phyloP scores from a whole-genome alignment of 53 echinoderm and acorn worm genomes.

The Astropecten irregularis region DNA sequence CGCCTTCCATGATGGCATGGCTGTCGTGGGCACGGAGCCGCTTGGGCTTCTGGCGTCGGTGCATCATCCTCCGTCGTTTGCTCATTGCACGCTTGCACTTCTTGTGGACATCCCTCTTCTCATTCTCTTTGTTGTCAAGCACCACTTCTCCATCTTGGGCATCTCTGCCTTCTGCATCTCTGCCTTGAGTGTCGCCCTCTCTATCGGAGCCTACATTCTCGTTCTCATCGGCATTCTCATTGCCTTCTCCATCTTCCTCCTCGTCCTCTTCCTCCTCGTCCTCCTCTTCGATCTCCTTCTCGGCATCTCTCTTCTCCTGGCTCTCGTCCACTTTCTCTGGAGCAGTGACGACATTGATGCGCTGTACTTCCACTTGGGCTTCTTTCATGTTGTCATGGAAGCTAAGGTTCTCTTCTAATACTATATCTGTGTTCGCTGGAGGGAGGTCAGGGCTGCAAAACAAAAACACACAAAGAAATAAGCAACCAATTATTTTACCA shows the following conservation, averaged over 20 bases:
- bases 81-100: conserved; percentile 79
- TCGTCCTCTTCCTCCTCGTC: conserved; percentile 73
- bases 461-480: conserved; percentile 10
- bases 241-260: conserved; percentile 58
- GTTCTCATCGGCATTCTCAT: conserved; percentile 43
- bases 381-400: conserved; percentile 69
- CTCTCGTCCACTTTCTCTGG: conserved; percentile 85
- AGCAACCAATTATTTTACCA: too few relatives aligned
- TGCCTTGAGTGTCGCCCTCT: conserved; percentile 18
- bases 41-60: conserved; percentile 84
- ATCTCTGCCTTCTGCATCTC: neutral
- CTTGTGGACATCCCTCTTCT: conserved; percentile 66
- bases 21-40: conserved; percentile 83
- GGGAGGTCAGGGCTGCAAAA: conserved; percentile 67
- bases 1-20: conserved; percentile 95
- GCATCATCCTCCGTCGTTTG: conserved; percentile 79
- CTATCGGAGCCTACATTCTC: conserved; percentile 49
- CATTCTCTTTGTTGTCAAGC: conserved; percentile 69
- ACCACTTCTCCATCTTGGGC: conserved; percentile 61
- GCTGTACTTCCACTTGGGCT: conserved; percentile 64
- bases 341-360: conserved; percentile 62
- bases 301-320: conserved; percentile 83
- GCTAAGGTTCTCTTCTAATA: conserved; percentile 69
- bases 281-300: conserved; percentile 87
- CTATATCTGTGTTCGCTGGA: conserved; percentile 77